A percentile compares a stretch with the other conserved stretches of the same genome.
phyloP scores from a whole-genome alignment of 2,888 invertebrate species.

The Xestia xanthographa region DNA sequence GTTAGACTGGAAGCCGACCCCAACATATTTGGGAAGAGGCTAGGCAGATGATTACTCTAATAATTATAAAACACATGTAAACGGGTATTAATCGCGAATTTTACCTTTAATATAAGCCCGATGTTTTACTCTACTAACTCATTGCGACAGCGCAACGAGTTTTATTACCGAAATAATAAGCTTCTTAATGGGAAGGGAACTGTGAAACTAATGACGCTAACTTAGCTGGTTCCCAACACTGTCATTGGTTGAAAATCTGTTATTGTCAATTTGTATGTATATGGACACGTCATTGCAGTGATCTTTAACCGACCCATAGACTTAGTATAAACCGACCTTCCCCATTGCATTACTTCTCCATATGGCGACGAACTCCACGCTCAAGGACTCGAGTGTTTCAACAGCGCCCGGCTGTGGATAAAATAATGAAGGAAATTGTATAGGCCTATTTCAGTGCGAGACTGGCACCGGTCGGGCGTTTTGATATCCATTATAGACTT shows the following conservation, averaged over 20 bases:
- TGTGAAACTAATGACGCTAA: not conserved
- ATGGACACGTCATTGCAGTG: not conserved
- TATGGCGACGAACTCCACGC: not conserved
- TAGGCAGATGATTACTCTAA: too few species aligned
- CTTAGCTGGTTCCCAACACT: not conserved
- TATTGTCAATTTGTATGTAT: not conserved
- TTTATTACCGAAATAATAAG: not conserved
- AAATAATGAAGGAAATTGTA: not conserved
- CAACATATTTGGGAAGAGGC: too few species aligned
- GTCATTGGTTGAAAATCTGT: not conserved
- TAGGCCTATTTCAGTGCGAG: not conserved
- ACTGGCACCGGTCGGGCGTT: not conserved
- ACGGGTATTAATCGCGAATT: too few species aligned
- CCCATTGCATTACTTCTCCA: not conserved
- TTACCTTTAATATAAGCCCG: too few species aligned
- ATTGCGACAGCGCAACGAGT: not conserved
- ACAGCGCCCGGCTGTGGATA: not conserved
- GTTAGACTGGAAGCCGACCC: too few species aligned
- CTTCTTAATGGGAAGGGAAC: not conserved
- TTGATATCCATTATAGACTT: not conserved
- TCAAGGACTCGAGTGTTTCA: not conserved
- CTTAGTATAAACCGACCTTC: not conserved
- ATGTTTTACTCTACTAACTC: too few species aligned
- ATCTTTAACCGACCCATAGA: not conserved
- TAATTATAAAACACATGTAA: too few species aligned